phyloP scores from a whole-genome alignment of 2,888 invertebrate genomes.

The Dynastes maya region DNA sequence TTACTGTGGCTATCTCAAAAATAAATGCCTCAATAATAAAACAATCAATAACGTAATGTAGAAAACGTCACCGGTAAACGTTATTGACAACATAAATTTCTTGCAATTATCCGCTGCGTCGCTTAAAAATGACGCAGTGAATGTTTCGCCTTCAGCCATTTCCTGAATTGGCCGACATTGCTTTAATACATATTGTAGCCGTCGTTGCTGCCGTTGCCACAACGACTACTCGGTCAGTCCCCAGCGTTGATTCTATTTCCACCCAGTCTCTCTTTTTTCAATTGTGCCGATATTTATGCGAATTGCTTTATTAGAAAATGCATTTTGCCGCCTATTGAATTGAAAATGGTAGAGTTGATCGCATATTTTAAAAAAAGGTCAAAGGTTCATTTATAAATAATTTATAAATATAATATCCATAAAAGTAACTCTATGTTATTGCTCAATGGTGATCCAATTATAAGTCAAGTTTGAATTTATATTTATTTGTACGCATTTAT shows the following conservation, averaged over 20 bases:
- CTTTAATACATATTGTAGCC: background rate
- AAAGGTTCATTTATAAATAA: too few relatives aligned
- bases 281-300: slow-evolving; percentile 21
- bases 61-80: slow-evolving; percentile 50
- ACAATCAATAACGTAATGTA: slow-evolving; percentile 53
- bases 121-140: slow-evolving; percentile 41
- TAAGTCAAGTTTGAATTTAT: too few relatives aligned
- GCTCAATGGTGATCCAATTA: too few relatives aligned
- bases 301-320: slow-evolving; percentile 15
- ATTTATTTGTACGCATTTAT: too few relatives aligned
- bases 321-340: background rate
- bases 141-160: slow-evolving; percentile 41
- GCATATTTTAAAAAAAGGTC: background rate
- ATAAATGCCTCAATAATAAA: slow-evolving; percentile 54
- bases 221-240: background rate
- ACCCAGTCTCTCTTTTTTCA: slow-evolving; percentile 3
- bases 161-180: slow-evolving; percentile 39
- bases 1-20: slow-evolving; percentile 51
- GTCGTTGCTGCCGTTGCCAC: background rate
- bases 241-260: slow-evolving; percentile 9
- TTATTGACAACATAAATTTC: slow-evolving; percentile 55
- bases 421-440: too few relatives aligned
- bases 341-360: background rate
- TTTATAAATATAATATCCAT: too few relatives aligned
- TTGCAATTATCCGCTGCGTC: slow-evolving; percentile 50